These are phyloP conservation scores for Parazoanthus atlanticus DNA, from an alignment of 92 coral and sea anemone genomes.

Conservation along the genomic window DNA sequence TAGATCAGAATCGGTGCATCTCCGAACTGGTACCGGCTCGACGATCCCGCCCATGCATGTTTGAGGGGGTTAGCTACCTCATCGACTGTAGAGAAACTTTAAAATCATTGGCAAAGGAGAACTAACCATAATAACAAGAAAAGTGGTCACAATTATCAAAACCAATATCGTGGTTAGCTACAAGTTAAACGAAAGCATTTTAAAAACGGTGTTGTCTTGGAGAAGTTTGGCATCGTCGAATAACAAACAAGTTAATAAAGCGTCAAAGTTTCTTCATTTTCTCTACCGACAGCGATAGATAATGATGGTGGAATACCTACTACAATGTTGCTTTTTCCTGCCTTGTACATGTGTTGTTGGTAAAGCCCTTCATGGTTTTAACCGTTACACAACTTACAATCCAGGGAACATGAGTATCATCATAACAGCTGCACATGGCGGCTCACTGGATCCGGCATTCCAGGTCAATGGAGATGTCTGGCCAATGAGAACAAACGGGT, in stretches of 20 bases:
- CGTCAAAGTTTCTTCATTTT: too few relatives aligned
- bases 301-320: not conserved
- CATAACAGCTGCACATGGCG: conserved; percentile 37
- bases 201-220: not conserved
- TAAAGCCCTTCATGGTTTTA: conserved; percentile 34
- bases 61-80: not conserved
- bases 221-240: not conserved
- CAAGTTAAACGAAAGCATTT: not conserved
- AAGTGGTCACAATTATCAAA: not conserved
- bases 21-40: not conserved
- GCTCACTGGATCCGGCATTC: not conserved
- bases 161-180: not conserved
- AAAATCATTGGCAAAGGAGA: not conserved
- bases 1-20: not conserved
- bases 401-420: conserved; percentile 33
- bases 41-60: not conserved
- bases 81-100: not conserved
- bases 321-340: conserved; percentile 4
- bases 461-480: conserved; percentile 41
- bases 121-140: not conserved
- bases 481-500: conserved; percentile 45
- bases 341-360: conserved; percentile 15
- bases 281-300: not conserved
- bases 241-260: too few relatives aligned
- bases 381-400: conserved; percentile 34